Base-by-base conservation (phyloP, 2,888 invertebrate species). In the Calameuta idolon region DNA sequence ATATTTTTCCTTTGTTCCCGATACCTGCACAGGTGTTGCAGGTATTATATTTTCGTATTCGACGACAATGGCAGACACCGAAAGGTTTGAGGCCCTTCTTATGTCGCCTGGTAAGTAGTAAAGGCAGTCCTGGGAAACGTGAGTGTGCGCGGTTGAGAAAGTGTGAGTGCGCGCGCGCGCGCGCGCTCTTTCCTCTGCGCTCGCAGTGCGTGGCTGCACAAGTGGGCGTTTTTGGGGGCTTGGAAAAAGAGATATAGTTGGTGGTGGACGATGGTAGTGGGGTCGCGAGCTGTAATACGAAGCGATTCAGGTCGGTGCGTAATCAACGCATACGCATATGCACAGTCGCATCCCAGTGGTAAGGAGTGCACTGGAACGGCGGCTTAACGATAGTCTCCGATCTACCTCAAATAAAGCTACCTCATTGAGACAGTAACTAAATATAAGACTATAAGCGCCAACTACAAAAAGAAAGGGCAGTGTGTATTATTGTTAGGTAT, bases 211-310 rank as follows among this genome's bases (percentile, higher is more conserved):
- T 55, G 55, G 55, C 75, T 78, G 74, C 74, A 74, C 79, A 76
- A 80, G 86, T 84, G 84, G 85, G 83, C 82, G 84, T 83, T 83
- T 85, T 84, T 79, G 76, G 79, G 55, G 55, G 55, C 55, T 55
- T 55, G 55, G 55, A 55, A 55, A 55, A 55, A 55, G 55, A 55
- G 55, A 55, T 55, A 55, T 55, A 55, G 31, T 71, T 34, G 71
- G 71, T 34, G 33, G 71, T 15, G 31, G 71, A 31, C 12, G 71
- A 55, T 76, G 37, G 77, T 34, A 77, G 77, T 77, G 75, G 80
- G 74, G 82, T 69, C 68, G n/a, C 33, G 68, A 75, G 76, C 77
- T 78, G 75, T 78, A 80, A 76, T 77, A 74, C 76, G 80, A 80
- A 80, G 81, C 80, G 77, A 69, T 73, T 79, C 30, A 75, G 78